Conservation (phyloP, 2,113 vertebrate genomes). For the Lathamus discolor region DNA sequence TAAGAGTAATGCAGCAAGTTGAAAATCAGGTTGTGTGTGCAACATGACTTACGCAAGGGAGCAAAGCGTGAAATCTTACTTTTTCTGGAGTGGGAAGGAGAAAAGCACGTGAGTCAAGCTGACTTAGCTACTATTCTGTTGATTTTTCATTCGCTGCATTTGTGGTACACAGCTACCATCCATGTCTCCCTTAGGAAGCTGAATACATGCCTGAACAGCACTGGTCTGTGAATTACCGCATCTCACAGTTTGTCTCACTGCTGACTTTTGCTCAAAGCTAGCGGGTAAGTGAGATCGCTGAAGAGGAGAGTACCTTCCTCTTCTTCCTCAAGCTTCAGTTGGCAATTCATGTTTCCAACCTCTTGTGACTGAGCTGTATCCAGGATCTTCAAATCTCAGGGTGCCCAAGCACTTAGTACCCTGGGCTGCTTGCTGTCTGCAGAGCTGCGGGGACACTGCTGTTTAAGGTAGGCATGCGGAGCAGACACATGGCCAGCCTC, state of each 20-base stretch:
- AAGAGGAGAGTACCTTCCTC: background rate
- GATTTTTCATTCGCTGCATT: background rate
- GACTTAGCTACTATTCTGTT: background rate
- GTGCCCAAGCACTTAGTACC: fast-evolving
- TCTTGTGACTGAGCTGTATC: background rate
- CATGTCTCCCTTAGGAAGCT: fast-evolving
- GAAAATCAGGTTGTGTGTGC: background rate
- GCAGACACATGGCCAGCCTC: background rate
- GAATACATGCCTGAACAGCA: background rate
- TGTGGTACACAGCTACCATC: background rate
- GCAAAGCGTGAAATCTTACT: background rate
- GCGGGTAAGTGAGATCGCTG: background rate
- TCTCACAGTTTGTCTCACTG: background rate
- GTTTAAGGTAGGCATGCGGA: fast-evolving
- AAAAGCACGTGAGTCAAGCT: background rate
- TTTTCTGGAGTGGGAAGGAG: background rate
- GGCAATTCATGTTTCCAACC: background rate
- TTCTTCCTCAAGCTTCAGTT: background rate
- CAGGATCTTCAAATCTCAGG: background rate
- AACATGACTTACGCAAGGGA: background rate
- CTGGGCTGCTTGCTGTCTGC: background rate
- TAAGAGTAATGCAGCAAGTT: background rate
- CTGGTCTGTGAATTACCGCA: background rate
- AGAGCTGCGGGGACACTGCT: fast-evolving
- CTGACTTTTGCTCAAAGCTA: background rate